Percentiles rank a stretch among this genome's conserved stretches.
Conservation (phyloP, 2,113 vertebrate species). For the Gavia stellata region DNA sequence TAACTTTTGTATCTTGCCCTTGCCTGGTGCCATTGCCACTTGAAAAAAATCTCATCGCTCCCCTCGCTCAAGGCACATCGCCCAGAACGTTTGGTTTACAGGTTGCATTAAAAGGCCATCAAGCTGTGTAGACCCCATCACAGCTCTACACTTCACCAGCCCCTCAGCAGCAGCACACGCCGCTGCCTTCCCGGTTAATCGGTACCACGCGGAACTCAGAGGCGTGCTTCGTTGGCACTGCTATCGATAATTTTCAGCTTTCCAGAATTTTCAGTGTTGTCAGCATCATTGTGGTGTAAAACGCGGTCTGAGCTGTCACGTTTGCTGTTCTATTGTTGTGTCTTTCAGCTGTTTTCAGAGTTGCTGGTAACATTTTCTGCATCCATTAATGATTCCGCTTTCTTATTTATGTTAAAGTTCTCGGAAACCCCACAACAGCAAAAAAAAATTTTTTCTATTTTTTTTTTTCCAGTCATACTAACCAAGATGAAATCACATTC, state of each 20-base stretch:
- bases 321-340: background rate
- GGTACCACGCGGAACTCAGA: background rate
- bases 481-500: background rate
- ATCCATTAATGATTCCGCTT: background rate
- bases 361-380: background rate
- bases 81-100: background rate
- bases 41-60: background rate
- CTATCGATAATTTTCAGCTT: background rate
- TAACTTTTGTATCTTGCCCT: background rate
- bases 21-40: background rate
- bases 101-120: background rate
- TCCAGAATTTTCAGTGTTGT: background rate
- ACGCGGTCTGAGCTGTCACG: background rate
- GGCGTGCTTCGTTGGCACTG: background rate
- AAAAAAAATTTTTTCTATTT: background rate
- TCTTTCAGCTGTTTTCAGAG: background rate
- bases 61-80: background rate
- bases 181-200: background rate
- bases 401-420: background rate
- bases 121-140: background rate
- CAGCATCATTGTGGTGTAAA: background rate
- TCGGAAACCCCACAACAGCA: background rate
- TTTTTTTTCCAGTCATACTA: background rate
- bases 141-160: background rate
- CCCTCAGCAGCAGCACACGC: background rate